Evolutionary conservation across 92 coral and sea anemone genomes (phyloP).

Genomic region (Bergia puertoricense): DNA sequence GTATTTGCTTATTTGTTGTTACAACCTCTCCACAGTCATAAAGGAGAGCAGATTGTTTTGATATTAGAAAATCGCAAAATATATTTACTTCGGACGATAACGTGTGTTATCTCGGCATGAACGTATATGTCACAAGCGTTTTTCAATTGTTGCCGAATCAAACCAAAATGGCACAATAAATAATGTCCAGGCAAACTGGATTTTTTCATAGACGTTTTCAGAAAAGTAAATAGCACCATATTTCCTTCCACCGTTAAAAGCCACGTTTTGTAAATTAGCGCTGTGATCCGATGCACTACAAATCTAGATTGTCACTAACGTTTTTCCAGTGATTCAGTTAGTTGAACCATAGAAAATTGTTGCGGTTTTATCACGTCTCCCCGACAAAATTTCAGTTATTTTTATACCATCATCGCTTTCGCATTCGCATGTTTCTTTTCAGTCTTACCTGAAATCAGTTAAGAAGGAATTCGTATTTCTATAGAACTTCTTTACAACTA

Average conservation of each 20-base stretch:
- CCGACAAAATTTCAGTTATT: too few species aligned
- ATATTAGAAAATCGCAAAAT: not conserved
- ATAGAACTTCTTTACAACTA: not conserved
- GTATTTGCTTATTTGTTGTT: too few species aligned
- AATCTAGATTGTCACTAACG: not conserved
- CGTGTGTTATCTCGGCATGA: not conserved
- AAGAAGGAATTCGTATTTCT: not conserved
- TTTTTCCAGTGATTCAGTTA: too few species aligned
- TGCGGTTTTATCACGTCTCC: not conserved
- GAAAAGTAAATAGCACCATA: not conserved
- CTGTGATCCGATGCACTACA: not conserved
- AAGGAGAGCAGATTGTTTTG: not conserved
- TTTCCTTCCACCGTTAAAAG: not conserved
- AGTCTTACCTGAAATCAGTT: not conserved
- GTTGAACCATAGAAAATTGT: not conserved
- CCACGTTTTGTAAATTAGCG: not conserved
- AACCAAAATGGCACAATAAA: not conserved
- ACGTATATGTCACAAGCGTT: not conserved
- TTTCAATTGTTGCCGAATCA: too few species aligned
- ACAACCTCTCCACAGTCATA: not conserved
- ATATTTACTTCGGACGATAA: not conserved
- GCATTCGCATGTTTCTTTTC: too few species aligned
- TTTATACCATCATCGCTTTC: too few species aligned
- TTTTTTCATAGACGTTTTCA: not conserved
- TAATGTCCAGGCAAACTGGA: not conserved